These are phyloP conservation scores for Lates calcarifer DNA, from an alignment of 2,113 vertebrate species.

Conservation along the genomic window DNA sequence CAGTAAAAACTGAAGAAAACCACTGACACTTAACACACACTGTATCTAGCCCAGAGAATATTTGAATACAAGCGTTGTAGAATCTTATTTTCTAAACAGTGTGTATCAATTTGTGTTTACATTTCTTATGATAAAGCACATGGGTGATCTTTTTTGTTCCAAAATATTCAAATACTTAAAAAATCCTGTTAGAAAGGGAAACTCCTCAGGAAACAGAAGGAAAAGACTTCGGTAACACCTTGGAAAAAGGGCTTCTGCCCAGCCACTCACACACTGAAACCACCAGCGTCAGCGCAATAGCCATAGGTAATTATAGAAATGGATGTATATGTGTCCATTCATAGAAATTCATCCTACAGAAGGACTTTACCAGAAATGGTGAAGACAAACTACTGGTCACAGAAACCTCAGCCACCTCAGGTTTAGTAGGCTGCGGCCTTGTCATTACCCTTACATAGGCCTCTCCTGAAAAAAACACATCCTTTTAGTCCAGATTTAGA, in stretches of 20 bases:
- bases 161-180: not conserved
- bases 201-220: not conserved
- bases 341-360: conserved; percentile 27
- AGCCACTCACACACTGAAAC: not conserved
- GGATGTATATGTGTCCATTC: conserved; percentile 6
- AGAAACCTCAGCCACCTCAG: conserved; percentile 43
- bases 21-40: not conserved
- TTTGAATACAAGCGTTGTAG: not conserved
- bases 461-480: conserved; percentile 7
- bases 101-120: too few species aligned
- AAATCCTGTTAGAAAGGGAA: too few species aligned
- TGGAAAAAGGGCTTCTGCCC: not conserved
- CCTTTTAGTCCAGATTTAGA: conserved; percentile 36
- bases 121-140: not conserved
- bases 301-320: conserved; percentile 27
- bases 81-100: not conserved
- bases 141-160: not conserved
- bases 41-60: not conserved
- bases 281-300: not conserved
- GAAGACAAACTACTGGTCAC: conserved; percentile 22
- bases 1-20: not conserved
- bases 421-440: conserved; percentile 41
- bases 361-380: conserved; percentile 24
- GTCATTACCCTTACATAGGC: conserved; percentile 39
- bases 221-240: too few species aligned